Evolutionary conservation across 2,113 vertebrate genomes (phyloP), one percentile per base, ranked within the genome.

Genomic region (Speoplatyrhinus poulsoni): DNA sequence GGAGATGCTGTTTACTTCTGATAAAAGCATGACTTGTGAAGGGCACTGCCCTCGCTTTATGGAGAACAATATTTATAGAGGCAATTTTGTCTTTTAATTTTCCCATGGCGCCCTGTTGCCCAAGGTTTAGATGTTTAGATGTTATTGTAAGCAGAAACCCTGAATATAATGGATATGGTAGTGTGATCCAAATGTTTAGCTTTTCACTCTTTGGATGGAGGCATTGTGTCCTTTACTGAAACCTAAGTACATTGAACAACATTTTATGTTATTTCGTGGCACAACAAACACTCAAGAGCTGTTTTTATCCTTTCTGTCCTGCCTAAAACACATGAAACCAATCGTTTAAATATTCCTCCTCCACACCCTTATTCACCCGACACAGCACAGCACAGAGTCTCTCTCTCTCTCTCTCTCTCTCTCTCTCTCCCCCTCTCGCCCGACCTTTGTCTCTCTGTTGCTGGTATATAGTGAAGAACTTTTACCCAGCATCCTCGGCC

Each of bases 11-110:
- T 88, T 90, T 87, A 83, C 79, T 87, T 73, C 75, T 80, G 72
- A 82, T 79, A 83, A 85, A 86, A 79, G 75, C 78, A 73, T 82
- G 81, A 79, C 86, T 83, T 63, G 71, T 79, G 75, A 85, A 86
- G 87, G 86, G 81, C 83, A 72, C 70, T 76, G 82, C 80, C 83
- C 84, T 77, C 71, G 69, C 74, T 72, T 74, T n/a, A 3, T 77
- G 55, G 46, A 60, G 70, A 87, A 87, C 80, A 85, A 90, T 88
- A 90, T 89, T 89, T 80, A 90, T 85, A 82, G 82, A 77, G 75
- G 54, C 56, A 88, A 85, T 89, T 84, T 76, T 50, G 71, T 58
- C 64, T 82, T 88, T 78, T 86, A 76, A 83, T 82, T 87, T 80
- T 77, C 72, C 68, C 70, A 0, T 55, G 65, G 72, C 70, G 66